phyloP scores from a whole-genome alignment of 2,888 invertebrate genomes.

The Trisateles emortualis region DNA sequence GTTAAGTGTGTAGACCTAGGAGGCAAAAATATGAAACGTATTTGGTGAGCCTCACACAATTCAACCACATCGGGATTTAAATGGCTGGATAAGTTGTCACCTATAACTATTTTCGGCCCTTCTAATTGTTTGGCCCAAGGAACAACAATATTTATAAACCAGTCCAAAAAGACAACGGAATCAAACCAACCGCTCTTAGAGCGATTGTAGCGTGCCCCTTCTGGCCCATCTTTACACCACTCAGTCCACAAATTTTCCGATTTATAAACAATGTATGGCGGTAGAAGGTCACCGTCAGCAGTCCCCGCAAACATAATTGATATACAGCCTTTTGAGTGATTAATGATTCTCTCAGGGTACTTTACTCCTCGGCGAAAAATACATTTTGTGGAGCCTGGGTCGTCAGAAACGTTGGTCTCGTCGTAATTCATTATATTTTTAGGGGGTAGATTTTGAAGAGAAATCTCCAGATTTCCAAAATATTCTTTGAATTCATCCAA shows the following conservation, averaged over 20 bases:
- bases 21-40: constrained; percentile 19
- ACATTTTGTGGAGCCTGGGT: too few species aligned
- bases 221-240: too few species aligned
- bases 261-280: too few species aligned
- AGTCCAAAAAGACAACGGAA: too few species aligned
- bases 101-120: too few species aligned
- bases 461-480: neutral
- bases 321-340: constrained; percentile 65
- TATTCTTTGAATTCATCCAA: neutral
- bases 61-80: constrained; percentile 19
- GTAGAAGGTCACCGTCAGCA: constrained; percentile 42
- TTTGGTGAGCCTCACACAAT: constrained; percentile 15
- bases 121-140: too few species aligned
- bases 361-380: constrained; percentile 50
- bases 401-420: constrained; percentile 16
- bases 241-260: too few species aligned
- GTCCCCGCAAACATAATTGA: constrained; percentile 56
- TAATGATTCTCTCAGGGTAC: constrained; percentile 56
- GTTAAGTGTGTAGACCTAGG: constrained; percentile 20
- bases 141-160: too few species aligned
- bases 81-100: too few species aligned
- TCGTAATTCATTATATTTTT: constrained; percentile 18
- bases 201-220: too few species aligned
- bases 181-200: too few species aligned
- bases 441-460: neutral